These are phyloP conservation scores for Chrysemys picta DNA, from an alignment of 2,113 vertebrate genomes.

Conservation along the genomic window DNA sequence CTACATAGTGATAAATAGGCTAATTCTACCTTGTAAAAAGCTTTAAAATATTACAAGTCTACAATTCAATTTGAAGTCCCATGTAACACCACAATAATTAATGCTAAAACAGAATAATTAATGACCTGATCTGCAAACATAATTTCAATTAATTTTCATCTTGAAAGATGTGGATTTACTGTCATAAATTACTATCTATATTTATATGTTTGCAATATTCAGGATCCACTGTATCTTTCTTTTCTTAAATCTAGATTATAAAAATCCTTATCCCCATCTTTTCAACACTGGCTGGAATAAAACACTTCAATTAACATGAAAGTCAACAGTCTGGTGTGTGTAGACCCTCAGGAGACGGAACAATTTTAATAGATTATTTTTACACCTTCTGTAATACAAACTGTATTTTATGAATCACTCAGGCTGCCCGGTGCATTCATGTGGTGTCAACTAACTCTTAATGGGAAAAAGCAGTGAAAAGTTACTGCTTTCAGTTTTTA, in stretches of 20 bases:
- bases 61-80: background rate
- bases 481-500: constrained; percentile 2
- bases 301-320: background rate
- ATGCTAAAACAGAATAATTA: background rate
- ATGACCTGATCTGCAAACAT: background rate
- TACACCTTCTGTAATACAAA: background rate
- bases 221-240: background rate
- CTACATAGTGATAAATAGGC: background rate
- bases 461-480: background rate
- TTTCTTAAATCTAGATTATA: background rate
- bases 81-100: background rate
- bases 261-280: background rate
- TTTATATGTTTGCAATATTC: background rate
- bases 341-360: background rate
- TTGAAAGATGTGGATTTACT: background rate
- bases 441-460: background rate
- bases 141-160: background rate
- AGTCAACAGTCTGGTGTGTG: background rate
- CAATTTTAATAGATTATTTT: background rate
- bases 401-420: background rate
- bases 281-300: background rate
- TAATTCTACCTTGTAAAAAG: background rate
- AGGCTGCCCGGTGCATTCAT: background rate
- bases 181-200: background rate
- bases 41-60: background rate